Percentiles rank a stretch among this genome's conserved stretches.
These are phyloP conservation scores for Eclectus roratus DNA, from an alignment of 2,113 vertebrate genomes.

Conservation along the genomic window DNA sequence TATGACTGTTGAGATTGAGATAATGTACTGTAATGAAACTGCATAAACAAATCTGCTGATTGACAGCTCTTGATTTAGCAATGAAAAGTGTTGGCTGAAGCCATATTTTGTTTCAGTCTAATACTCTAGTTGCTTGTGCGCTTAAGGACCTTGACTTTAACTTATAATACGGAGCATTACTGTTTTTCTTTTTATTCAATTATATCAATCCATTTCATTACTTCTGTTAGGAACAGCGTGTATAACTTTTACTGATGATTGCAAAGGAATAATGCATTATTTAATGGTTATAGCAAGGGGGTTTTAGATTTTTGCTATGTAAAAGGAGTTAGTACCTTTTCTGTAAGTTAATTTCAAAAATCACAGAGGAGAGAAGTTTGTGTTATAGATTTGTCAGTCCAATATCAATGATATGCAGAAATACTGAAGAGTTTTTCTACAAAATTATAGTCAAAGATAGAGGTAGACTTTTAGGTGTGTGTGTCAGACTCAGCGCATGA, in stretches of 20 bases:
- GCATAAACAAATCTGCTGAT: constrained; percentile 67
- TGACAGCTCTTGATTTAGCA: constrained; percentile 67
- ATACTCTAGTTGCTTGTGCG: neutral
- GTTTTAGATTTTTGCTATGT: neutral
- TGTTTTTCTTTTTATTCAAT: neutral
- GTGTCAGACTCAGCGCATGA: neutral
- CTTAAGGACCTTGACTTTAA: neutral
- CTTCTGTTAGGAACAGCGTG: neutral
- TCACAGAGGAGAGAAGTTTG: neutral
- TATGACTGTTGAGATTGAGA: constrained; percentile 40
- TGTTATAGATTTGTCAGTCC: neutral
- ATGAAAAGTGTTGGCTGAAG: constrained; percentile 43
- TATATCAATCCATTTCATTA: neutral
- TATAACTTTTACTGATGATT: constrained; percentile 3
- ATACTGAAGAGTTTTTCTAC: neutral
- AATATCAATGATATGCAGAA: neutral
- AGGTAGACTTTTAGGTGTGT: neutral
- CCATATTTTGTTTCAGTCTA: constrained; percentile 9
- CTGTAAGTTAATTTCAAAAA: neutral
- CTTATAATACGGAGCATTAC: neutral
- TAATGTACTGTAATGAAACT: constrained; percentile 63
- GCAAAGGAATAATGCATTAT: neutral
- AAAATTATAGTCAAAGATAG: neutral
- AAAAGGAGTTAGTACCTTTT: neutral
- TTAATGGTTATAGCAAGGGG: neutral